A percentile compares a stretch with the other conserved stretches of the same genome.
Evolutionary conservation across 2,113 vertebrate genomes (phyloP).

Genomic region (Naja naja): DNA sequence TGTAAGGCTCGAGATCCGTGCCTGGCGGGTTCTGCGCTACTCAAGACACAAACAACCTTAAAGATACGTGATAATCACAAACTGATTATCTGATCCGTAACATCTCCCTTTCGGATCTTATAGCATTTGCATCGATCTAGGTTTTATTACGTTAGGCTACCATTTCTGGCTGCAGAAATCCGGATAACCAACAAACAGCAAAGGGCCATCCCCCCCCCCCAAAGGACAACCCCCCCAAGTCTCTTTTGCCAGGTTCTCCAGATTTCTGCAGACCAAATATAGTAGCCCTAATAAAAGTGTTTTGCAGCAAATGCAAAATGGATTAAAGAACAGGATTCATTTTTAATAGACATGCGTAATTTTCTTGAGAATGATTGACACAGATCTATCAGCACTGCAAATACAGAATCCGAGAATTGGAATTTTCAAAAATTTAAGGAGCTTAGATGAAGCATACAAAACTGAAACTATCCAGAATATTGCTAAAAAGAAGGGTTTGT

Average conservation of each 20-base stretch:
- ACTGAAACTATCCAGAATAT: neutral
- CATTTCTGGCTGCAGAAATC: neutral
- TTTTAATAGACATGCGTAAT: neutral
- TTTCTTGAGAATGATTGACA: neutral
- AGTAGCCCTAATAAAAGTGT: neutral
- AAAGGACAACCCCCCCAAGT: no score
- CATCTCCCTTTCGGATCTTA: neutral
- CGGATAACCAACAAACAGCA: neutral
- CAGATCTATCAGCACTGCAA: neutral
- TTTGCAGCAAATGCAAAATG: accelerated
- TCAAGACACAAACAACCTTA: neutral
- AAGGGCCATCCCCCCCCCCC: neutral
- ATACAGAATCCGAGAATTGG: neutral
- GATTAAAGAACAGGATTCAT: neutral
- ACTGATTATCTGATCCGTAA: neutral
- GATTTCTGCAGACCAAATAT: neutral
- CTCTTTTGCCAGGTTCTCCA: neutral
- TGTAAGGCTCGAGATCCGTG: neutral
- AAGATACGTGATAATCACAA: neutral
- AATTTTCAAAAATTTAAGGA: neutral
- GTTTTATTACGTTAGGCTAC: neutral
- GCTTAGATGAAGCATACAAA: neutral
- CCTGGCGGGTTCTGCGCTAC: neutral
- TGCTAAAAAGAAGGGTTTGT: neutral
- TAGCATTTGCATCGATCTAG: neutral